Percentiles rank a stretch among this genome's conserved stretches.
Evolutionary conservation across 2,888 invertebrate genomes (phyloP).

Genomic region (Leptura quadrifasciata): DNA sequence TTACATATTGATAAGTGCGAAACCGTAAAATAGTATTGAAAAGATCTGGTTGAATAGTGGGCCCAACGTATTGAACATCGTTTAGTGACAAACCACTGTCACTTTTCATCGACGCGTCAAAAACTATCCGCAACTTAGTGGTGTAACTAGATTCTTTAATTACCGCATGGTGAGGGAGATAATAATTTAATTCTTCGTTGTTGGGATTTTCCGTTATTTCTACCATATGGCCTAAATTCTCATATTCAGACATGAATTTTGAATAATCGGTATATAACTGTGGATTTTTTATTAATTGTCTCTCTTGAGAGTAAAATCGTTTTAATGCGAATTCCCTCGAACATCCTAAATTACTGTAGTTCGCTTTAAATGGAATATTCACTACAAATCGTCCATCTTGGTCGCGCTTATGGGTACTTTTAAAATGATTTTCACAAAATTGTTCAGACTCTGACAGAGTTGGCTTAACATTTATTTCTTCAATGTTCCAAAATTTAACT

Average conservation of each 20-base stretch:
- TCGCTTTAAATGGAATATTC: background rate
- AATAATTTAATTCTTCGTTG: background rate
- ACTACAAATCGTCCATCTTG: background rate
- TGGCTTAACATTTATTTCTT: background rate
- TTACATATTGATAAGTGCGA: background rate
- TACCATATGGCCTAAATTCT: too few species aligned
- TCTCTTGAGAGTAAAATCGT: too few species aligned
- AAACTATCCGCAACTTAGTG: too few species aligned
- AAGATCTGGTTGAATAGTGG: background rate
- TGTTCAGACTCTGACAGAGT: background rate
- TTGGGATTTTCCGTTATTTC: background rate
- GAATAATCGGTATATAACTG: background rate
- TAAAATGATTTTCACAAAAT: background rate
- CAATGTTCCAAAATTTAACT: background rate
- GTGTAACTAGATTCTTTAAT: too few species aligned
- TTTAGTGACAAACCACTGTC: too few species aligned
- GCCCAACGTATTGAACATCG: slow-evolving; percentile 13
- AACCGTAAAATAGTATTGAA: background rate
- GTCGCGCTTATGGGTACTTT: too few species aligned
- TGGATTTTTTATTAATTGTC: too few species aligned
- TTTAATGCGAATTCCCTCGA: too few species aligned
- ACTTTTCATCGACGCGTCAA: too few species aligned
- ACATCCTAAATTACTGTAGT: too few species aligned
- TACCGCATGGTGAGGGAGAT: background rate
- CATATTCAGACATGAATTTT: too few species aligned